Percentiles rank a stretch among this genome's conserved stretches.
These are phyloP conservation scores for Drosophila paulistorum DNA, from an alignment of 1,140 invertebrate genomes.

Conservation along the genomic window DNA sequence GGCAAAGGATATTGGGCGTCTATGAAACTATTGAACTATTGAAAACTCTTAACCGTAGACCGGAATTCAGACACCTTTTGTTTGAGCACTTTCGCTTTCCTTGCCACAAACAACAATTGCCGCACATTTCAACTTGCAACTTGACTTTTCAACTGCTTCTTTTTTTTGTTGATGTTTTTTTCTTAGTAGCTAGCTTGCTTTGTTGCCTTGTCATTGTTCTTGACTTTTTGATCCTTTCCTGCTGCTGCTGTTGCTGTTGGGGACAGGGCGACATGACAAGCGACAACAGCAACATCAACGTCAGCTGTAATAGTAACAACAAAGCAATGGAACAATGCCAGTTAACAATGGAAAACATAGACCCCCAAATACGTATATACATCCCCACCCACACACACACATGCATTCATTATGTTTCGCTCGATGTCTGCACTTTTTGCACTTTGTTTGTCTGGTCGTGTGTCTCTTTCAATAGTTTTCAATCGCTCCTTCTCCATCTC, in stretches of 20 bases:
- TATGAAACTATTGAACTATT: constrained; percentile 54
- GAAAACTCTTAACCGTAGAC: constrained; percentile 22
- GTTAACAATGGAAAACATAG: constrained; percentile 47
- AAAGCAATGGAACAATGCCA: constrained; percentile 59
- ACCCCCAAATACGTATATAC: constrained; percentile 18
- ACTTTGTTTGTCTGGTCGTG: constrained; percentile 31
- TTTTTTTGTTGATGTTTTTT: constrained; percentile 39
- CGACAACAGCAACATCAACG: constrained; percentile 70
- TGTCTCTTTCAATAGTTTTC: constrained; percentile 43
- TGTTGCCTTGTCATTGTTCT: constrained; percentile 71
- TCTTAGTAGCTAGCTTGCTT: constrained; percentile 23
- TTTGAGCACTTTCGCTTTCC: constrained; percentile 31
- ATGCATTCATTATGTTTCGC: constrained; percentile 31
- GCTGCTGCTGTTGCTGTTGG: constrained; percentile 58
- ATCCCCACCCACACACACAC: constrained; percentile 6
- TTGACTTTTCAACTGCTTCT: constrained; percentile 69
- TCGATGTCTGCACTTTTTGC: constrained; percentile 42
- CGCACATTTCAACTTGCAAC: constrained; percentile 77
- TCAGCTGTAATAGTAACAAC: constrained; percentile 77
- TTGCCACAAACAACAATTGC: constrained; percentile 61
- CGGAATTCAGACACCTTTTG: constrained; percentile 9
- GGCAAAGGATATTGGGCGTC: constrained; percentile 40
- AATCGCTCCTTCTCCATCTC: constrained; percentile 41
- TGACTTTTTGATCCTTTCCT: constrained; percentile 69
- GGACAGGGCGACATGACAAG: constrained; percentile 69